Evolutionary conservation across 2,888 invertebrate genomes (phyloP), one percentile per base, ranked within the genome.

Genomic region (Drosophila barbarae): DNA sequence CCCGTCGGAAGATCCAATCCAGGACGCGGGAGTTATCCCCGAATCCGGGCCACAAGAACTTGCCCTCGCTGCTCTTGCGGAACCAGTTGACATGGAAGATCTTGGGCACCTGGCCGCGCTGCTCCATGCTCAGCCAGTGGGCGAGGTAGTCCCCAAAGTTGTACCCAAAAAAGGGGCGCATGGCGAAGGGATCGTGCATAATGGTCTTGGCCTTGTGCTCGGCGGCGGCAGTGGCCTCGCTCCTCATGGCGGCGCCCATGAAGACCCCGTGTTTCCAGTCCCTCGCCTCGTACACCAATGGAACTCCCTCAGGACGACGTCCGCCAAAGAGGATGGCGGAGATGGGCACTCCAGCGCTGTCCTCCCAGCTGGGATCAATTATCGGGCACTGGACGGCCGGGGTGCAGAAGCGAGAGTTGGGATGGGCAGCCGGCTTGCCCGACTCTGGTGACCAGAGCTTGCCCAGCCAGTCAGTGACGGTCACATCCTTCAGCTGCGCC

Each of bases 81-180:
- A 99, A 99, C 99, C 99, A 99, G 90, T 99, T 99, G 55, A 99
- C 99, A 88, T 99, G 98, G 93, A 98, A 99, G 84, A 99, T 94
- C 89, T 96, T 95, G 1, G 99, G 99, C 81, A 98, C 91, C 53
- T 93, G 91, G 0, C 92, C 92, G 10, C 90, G 90, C 18, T 91
- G 83, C 66, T 93, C 93, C 94, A 99, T 96, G 71, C 94, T 94
- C 69, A 99, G 90, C 99, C 99, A 99, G 89, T 99, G 99, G 6
- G 92, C 90, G 28, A 99, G 90, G 89, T 99, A 99, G 80, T 98
- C 93, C 3, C 98, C 99, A 87, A 99, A 98, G 91, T 99, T 99
- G 92, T 99, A 99, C 0, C 98, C 99, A 89, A 99, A 98, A 93
- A 99, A 99, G 3, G 99, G 99, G 38, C 99, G 92, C 99, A 99